A percentile compares a stretch with the other conserved stretches of the same genome.
Conservation (phyloP, 2,888 invertebrate species). For the Axea sp. region DNA sequence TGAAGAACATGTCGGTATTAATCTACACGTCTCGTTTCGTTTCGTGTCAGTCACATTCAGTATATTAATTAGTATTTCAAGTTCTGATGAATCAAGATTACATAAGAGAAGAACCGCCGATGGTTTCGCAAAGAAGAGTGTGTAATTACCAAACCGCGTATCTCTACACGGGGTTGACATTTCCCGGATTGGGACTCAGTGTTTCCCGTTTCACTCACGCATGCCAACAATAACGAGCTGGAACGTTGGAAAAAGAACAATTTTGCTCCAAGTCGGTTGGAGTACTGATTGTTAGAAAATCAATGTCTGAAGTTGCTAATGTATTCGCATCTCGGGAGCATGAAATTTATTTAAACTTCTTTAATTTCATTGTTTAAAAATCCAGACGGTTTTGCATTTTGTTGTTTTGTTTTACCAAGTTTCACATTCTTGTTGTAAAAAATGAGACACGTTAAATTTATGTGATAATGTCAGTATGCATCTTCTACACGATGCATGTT, state of each 20-base stretch:
- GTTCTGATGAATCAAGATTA: conserved; percentile 27
- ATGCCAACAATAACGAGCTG: conserved; percentile 9
- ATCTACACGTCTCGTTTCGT: conserved; percentile 2
- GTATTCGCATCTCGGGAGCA: too few species aligned
- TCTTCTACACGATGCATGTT: too few species aligned
- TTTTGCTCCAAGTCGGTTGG: too few species aligned
- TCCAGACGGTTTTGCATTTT: too few species aligned
- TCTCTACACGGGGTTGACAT: conserved; percentile 71
- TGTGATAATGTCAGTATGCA: too few species aligned
- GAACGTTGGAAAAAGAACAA: background rate
- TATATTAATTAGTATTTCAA: conserved; percentile 8
- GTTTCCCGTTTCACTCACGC: conserved; percentile 41
- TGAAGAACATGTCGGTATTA: background rate
- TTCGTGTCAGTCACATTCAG: conserved; percentile 1
- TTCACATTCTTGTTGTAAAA: too few species aligned
- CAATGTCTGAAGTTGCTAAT: too few species aligned
- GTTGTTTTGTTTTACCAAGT: too few species aligned
- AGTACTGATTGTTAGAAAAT: background rate
- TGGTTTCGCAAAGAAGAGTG: conserved; percentile 32
- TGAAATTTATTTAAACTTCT: too few species aligned
- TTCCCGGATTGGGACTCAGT: conserved; percentile 64
- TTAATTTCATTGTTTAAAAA: too few species aligned
- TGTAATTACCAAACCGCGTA: conserved; percentile 63
- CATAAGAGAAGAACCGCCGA: conserved; percentile 15
- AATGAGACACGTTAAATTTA: too few species aligned